Conservation (phyloP, 2,888 invertebrate genomes). For the Cerastoderma edule region DNA sequence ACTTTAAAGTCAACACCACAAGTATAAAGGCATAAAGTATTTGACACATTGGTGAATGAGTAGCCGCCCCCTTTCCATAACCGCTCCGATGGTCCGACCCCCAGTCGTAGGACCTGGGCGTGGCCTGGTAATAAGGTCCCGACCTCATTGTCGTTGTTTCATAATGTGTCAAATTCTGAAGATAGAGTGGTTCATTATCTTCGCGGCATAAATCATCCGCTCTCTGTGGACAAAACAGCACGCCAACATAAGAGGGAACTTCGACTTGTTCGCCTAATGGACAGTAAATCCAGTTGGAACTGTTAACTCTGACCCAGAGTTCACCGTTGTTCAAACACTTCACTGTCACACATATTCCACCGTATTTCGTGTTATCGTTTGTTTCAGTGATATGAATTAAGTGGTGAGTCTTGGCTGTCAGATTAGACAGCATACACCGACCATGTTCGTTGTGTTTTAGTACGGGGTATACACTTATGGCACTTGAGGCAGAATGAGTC, state of each 20-base stretch:
- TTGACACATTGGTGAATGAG: background rate
- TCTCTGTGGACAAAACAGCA: conserved; percentile 50
- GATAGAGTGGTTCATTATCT: conserved; percentile 45
- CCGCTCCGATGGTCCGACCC: background rate
- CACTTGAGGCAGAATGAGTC: conserved; percentile 15
- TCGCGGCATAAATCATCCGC: conserved; percentile 38
- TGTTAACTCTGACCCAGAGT: conserved; percentile 52
- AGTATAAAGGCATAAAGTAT: conserved; percentile 7
- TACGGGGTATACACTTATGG: conserved; percentile 8
- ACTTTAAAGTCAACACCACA: background rate
- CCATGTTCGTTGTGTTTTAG: conserved; percentile 23
- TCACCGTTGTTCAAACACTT: conserved; percentile 36
- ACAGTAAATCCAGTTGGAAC: conserved; percentile 62
- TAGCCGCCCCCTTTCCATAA: background rate
- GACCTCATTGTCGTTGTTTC: conserved; percentile 48
- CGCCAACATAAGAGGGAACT: conserved; percentile 37
- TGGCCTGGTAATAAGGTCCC: conserved; percentile 21
- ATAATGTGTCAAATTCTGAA: conserved; percentile 41
- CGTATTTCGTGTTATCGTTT: conserved; percentile 10
- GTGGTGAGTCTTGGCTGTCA: conserved; percentile 3
- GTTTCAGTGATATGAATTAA: conserved; percentile 13
- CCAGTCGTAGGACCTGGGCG: conserved; percentile 18
- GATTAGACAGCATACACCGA: conserved; percentile 34
- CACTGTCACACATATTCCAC: conserved; percentile 46
- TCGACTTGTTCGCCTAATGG: conserved; percentile 50